These are phyloP conservation scores for Macaca fascicularis DNA, from an alignment of 2,113 vertebrate species.

Conservation along the genomic window DNA sequence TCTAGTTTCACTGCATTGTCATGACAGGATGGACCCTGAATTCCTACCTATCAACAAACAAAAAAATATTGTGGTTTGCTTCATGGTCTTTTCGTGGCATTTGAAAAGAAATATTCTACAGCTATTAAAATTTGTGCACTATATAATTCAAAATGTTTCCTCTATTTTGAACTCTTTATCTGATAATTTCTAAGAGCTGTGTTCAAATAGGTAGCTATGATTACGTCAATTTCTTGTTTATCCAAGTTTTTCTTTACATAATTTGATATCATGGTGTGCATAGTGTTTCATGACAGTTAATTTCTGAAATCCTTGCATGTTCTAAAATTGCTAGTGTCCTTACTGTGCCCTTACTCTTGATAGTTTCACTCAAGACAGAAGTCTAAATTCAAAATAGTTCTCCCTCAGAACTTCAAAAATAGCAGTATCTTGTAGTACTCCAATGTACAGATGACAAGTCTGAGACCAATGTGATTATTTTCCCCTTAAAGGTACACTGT, in stretches of 20 bases:
- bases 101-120: not conserved
- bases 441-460: not conserved
- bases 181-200: not conserved
- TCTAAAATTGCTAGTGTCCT: not conserved
- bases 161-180: not conserved
- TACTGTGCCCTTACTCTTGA: not conserved
- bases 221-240: not conserved
- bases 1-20: not conserved
- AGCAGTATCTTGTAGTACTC: not conserved
- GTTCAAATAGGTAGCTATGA: not conserved
- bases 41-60: not conserved
- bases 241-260: not conserved
- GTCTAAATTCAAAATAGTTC: constrained; percentile 7
- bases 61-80: not conserved
- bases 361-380: not conserved
- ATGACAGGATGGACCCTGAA: not conserved
- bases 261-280: not conserved
- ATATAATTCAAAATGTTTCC: not conserved
- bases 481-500: not conserved
- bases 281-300: not conserved
- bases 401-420: not conserved
- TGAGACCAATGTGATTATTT: not conserved
- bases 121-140: not conserved
- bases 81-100: not conserved
- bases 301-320: not conserved